These are phyloP conservation scores for Spilosoma lubricipeda DNA, from an alignment of 2,888 invertebrate species.

Conservation along the genomic window DNA sequence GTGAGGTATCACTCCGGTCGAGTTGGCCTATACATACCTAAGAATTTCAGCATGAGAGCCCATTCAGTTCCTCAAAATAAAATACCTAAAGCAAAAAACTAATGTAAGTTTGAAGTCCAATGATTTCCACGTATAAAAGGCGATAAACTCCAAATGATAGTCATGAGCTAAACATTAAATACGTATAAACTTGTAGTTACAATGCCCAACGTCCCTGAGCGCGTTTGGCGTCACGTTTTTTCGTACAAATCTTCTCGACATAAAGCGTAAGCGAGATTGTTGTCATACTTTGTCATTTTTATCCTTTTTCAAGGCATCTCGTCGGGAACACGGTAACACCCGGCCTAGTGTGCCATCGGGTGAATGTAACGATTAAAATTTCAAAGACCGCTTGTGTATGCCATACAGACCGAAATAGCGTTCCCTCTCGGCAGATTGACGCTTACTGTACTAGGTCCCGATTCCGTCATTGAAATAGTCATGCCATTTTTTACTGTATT, in stretches of 20 bases:
- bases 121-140: not conserved
- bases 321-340: constrained; percentile 68
- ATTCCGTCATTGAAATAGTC: constrained; percentile 49
- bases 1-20: too few relatives aligned
- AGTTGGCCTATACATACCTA: too few relatives aligned
- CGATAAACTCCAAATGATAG: not conserved
- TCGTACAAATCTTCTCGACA: not conserved
- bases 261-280: constrained; percentile 5
- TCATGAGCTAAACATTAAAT: not conserved
- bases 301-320: constrained; percentile 57
- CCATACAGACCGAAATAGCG: constrained; percentile 80
- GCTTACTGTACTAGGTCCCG: constrained; percentile 65
- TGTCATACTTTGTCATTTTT: constrained; percentile 52
- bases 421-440: constrained; percentile 76
- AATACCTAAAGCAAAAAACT: too few relatives aligned
- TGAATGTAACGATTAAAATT: constrained; percentile 86
- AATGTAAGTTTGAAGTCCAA: not conserved
- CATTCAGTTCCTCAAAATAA: not conserved
- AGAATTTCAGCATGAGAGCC: too few relatives aligned
- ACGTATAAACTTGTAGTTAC: not conserved
- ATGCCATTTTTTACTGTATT: constrained; percentile 68
- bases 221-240: not conserved
- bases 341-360: constrained; percentile 76
- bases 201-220: not conserved
- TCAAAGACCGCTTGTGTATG: constrained; percentile 81